Conservation (phyloP, 2,113 vertebrate species). For the Gymnocephalus cernua region DNA sequence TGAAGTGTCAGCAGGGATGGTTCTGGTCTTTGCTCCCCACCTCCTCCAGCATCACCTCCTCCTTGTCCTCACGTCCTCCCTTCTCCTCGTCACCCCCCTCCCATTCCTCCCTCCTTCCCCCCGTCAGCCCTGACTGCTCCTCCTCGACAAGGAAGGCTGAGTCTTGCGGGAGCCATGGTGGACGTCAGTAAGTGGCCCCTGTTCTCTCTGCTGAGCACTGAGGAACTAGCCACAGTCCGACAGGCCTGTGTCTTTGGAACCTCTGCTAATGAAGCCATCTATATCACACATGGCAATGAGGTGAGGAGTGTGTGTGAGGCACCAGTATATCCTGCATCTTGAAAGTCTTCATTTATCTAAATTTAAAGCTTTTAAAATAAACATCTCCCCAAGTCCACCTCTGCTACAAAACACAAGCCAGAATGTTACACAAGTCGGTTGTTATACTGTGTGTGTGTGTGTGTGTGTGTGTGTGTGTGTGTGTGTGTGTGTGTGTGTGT, state of each 20-base stretch:
- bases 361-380: background rate
- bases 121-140: constrained; percentile 30
- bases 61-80: constrained; percentile 13
- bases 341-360: background rate
- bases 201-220: constrained; percentile 89
- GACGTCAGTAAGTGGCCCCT: constrained; percentile 96
- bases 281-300: constrained; percentile 90
- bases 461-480: too few species aligned
- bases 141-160: constrained; percentile 2
- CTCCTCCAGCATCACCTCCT: constrained; percentile 30
- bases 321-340: too few species aligned
- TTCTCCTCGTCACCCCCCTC: constrained; percentile 24
- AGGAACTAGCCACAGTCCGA: constrained; percentile 88
- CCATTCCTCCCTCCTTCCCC: constrained; percentile 19
- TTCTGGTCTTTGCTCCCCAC: constrained; percentile 38
- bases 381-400: background rate
- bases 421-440: background rate
- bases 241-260: constrained; percentile 94
- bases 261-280: constrained; percentile 93
- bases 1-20: constrained; percentile 63
- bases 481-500: too few species aligned
- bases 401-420: too few species aligned
- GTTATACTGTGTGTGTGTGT: too few species aligned
- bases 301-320: constrained; percentile 73
- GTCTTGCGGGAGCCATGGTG: constrained; percentile 83